A percentile compares a stretch with the other conserved stretches of the same genome.
Conservation (phyloP, 2,113 vertebrate species). For the Meleagris gallopavo region DNA sequence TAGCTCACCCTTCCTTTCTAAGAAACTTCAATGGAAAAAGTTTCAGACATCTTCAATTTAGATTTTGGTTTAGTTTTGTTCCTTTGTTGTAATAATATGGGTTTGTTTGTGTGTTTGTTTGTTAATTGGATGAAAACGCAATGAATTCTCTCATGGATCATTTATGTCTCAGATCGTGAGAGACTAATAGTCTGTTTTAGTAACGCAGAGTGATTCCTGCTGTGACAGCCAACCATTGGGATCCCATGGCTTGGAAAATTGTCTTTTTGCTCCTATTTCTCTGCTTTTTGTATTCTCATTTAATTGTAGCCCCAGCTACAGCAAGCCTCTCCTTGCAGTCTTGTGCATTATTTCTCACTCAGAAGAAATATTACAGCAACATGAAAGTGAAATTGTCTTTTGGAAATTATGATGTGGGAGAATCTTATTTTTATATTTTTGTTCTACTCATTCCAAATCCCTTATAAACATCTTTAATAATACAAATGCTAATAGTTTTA, state of each 20-base stretch:
- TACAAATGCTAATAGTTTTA: neutral
- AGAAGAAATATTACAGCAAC: neutral
- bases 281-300: constrained; percentile 2
- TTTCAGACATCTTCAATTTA: neutral
- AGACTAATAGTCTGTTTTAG: neutral
- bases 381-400: neutral
- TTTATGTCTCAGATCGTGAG: constrained; percentile 1
- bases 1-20: neutral
- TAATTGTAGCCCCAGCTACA: neutral
- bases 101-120: neutral
- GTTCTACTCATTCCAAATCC: neutral
- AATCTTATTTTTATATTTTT: neutral
- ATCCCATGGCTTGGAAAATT: constrained; percentile 20
- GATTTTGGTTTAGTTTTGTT: neutral
- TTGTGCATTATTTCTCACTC: neutral
- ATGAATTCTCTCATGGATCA: neutral
- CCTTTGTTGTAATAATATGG: neutral
- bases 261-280: neutral
- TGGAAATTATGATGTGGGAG: neutral
- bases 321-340: neutral
- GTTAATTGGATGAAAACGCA: constrained; percentile 7
- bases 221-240: neutral
- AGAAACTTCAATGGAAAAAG: neutral
- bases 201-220: neutral
- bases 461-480: neutral